Conservation (phyloP, 2,797 vertebrate genomes). For the Synanceia verrucosa region DNA sequence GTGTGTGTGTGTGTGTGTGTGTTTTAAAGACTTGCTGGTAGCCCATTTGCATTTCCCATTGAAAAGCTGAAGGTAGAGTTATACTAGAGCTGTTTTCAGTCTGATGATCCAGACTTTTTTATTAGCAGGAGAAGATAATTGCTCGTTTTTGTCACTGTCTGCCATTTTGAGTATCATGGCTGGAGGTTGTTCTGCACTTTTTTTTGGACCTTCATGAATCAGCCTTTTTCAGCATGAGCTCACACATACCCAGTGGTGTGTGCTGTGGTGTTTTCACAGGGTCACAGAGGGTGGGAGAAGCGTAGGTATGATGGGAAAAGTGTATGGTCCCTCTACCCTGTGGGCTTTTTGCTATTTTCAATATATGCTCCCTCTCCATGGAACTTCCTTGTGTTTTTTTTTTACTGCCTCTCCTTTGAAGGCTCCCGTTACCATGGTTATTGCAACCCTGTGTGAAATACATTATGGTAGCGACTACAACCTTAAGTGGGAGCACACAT, state of each 20-base stretch:
- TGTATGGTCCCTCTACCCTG: constrained; percentile 43
- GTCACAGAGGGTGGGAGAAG: constrained; percentile 27
- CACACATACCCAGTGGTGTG: constrained; percentile 15
- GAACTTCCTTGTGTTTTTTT: constrained; percentile 63
- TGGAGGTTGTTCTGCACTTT: constrained; percentile 35
- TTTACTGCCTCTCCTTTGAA: constrained; percentile 62
- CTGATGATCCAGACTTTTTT: constrained; percentile 15
- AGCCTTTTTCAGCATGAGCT: constrained; percentile 51
- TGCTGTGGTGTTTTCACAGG: constrained; percentile 36
- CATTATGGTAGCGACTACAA: constrained; percentile 71
- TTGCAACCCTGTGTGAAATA: constrained; percentile 68
- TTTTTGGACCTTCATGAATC: constrained; percentile 54
- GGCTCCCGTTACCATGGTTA: constrained; percentile 73
- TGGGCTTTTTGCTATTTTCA: constrained; percentile 53
- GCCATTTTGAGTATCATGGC: constrained; percentile 39
- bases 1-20: not conserved
- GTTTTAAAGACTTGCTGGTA: not conserved
- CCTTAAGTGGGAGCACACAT: constrained; percentile 71
- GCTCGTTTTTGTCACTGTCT: constrained; percentile 20
- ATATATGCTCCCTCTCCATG: constrained; percentile 39
- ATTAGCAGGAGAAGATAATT: constrained; percentile 6
- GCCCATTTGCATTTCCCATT: constrained; percentile 30
- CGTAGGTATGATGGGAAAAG: constrained; percentile 36
- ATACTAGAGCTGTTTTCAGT: constrained; percentile 16
- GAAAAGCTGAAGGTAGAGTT: not conserved